Conservation (phyloP, 2,888 invertebrate genomes). For the Ischnura elegans region DNA sequence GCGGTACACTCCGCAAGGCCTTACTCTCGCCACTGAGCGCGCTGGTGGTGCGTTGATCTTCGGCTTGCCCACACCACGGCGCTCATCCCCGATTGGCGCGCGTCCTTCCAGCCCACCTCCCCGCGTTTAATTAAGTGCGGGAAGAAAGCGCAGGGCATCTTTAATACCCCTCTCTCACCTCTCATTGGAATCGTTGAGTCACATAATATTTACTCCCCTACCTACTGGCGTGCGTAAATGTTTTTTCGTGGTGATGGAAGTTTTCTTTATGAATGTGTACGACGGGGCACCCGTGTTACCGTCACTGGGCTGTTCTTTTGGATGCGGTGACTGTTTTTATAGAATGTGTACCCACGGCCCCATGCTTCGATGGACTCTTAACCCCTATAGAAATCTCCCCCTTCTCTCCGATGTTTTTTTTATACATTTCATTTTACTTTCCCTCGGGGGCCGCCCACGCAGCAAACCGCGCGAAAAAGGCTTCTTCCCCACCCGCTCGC, state of each 20-base stretch:
- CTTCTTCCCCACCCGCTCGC: constrained; percentile 33
- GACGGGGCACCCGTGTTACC: too few relatives aligned
- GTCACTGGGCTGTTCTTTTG: too few relatives aligned
- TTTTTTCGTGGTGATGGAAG: too few relatives aligned
- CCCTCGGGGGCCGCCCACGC: constrained; percentile 36
- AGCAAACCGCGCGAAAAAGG: constrained; percentile 36
- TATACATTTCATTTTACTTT: constrained; percentile 43
- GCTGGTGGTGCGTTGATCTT: constrained; percentile 23
- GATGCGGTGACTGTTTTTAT: too few relatives aligned
- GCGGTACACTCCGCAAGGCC: constrained; percentile 6
- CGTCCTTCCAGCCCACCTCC: background rate
- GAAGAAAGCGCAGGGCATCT: constrained; percentile 34
- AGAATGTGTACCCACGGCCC: too few relatives aligned
- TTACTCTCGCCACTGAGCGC: background rate
- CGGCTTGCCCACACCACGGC: background rate
- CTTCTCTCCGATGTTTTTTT: background rate
- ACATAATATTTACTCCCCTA: background rate
- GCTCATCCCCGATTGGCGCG: constrained; percentile 3
- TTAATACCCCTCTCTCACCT: background rate
- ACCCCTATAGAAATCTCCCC: too few relatives aligned
- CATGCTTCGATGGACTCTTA: too few relatives aligned
- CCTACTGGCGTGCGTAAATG: background rate
- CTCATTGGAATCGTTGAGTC: background rate
- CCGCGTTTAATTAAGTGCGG: constrained; percentile 37
- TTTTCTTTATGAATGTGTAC: too few relatives aligned